phyloP scores from a whole-genome alignment of 1,140 invertebrate species.

The Adelges cooleyi region DNA sequence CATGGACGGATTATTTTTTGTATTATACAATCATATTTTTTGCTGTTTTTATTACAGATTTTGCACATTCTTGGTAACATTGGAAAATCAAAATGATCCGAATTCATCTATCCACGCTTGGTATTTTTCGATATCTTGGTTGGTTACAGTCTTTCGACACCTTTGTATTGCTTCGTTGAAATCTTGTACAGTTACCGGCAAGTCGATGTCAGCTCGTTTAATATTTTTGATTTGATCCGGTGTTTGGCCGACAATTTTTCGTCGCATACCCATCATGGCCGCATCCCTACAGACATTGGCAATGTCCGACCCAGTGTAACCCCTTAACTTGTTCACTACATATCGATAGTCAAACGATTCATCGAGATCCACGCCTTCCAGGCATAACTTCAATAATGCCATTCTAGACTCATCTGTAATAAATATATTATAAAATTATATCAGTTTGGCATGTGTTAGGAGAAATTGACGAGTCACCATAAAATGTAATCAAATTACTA shows the following conservation, averaged over 20 bases:
- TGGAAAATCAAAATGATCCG: slow-evolving; percentile 33
- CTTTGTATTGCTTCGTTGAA: slow-evolving; percentile 48
- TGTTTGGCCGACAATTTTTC: slow-evolving; percentile 48
- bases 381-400: slow-evolving; percentile 50
- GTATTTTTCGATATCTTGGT: slow-evolving; percentile 44
- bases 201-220: slow-evolving; percentile 50
- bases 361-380: slow-evolving; percentile 46
- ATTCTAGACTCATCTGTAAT: slow-evolving; percentile 46
- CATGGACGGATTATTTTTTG: too few relatives aligned
- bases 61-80: too few relatives aligned
- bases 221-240: slow-evolving; percentile 51
- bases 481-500: too few relatives aligned
- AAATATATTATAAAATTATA: neutral
- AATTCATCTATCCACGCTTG: slow-evolving; percentile 35
- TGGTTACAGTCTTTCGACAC: slow-evolving; percentile 48
- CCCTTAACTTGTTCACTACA: slow-evolving; percentile 47
- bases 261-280: slow-evolving; percentile 56
- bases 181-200: slow-evolving; percentile 48
- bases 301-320: slow-evolving; percentile 56
- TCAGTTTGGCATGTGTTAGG: neutral
- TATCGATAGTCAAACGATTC: slow-evolving; percentile 44
- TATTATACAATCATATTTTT: too few relatives aligned
- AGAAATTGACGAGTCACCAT: too few relatives aligned
- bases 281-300: slow-evolving; percentile 57
- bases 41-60: too few relatives aligned